phyloP scores from a whole-genome alignment of 2,888 invertebrate species.

The Panzeria rudis region DNA sequence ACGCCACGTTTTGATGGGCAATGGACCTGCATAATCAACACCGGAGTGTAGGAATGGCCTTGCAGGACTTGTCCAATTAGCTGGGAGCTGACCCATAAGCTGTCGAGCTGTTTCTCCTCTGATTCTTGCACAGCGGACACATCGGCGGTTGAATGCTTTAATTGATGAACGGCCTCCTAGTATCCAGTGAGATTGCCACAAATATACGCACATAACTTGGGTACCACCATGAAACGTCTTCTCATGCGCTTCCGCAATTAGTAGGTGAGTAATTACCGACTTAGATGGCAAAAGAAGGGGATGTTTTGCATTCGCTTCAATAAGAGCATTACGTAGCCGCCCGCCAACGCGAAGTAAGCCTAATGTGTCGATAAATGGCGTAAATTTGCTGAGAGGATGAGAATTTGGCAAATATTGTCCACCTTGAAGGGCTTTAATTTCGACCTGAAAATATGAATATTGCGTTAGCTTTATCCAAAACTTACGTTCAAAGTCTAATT shows the following conservation, averaged over 20 bases:
- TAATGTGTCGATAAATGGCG: conserved; percentile 11
- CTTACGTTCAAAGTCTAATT: conserved; percentile 14
- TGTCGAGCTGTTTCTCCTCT: conserved; percentile 12
- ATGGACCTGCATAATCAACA: conserved; percentile 61
- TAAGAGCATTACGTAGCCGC: conserved; percentile 21
- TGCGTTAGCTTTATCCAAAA: conserved; percentile 35
- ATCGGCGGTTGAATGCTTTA: conserved; percentile 6
- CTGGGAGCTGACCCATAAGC: too few relatives aligned
- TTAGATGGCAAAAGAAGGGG: conserved; percentile 38
- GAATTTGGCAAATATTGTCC: conserved; percentile 8
- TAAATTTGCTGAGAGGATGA: conserved; percentile 37
- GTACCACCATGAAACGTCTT: conserved; percentile 29
- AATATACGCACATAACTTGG: conserved; percentile 15
- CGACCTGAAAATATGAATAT: conserved; percentile 13
- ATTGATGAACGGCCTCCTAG: conserved; percentile 4
- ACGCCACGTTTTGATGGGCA: conserved; percentile 49
- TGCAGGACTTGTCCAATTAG: too few relatives aligned
- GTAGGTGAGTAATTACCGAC: conserved; percentile 5
- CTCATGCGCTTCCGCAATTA: conserved; percentile 28
- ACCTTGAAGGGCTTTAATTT: conserved; percentile 16
- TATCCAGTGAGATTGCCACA: conserved; percentile 34
- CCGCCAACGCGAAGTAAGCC: conserved; percentile 32
- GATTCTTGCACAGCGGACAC: conserved; percentile 24
- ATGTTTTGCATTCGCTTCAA: conserved; percentile 36
- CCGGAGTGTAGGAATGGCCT: conserved; percentile 25